Evolutionary conservation across 2,888 invertebrate species (phyloP), one percentile per base, ranked within the genome.

Genomic region (Trachelus troglodyta): DNA sequence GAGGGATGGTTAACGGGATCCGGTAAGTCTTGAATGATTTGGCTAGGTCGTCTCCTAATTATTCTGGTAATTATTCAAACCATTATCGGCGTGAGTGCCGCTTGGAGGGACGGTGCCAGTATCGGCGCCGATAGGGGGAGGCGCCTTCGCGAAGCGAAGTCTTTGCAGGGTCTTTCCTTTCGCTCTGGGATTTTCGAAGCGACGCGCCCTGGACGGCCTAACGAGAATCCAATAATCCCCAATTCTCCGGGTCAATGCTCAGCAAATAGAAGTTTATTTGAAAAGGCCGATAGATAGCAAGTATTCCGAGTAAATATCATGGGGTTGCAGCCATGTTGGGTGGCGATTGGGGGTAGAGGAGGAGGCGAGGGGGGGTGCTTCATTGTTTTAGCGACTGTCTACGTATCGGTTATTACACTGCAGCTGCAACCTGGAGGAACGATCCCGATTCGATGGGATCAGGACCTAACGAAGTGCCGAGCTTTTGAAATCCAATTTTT

Each of bases 191-290:
- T 85, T 85, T 75, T 83, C 75, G 79, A 69, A 69, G 34, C 81
- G 82, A 80, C 80, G 81, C 80, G 82, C 69, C 81, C 80, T 82
- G 80, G 77, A 80, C 83, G 80, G 80, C 85, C 89, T 88, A 89
- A 89, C 87, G 89, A 89, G 88, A 89, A 89, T 89, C 89, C 89
- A 88, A 89, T 89, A 89, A 89, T 89, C 89, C 85, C 84, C 89
- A 89, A 89, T 89, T 89, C 86, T 86, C 80, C 85, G 86, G 87
- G 84, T 86, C 87, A 85, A 83, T 86, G 88, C 86, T 81, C 86
- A 79, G 81, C 87, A 88, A 88, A 89, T 89, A 86, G 86, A 86
- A 89, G 87, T 88, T 89, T 87, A 87, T 89, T 85, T 84, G 85
- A 84, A 84, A 86, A 84, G 84, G 69, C 76, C 81, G 75, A 75